Conservation (phyloP, 2,113 vertebrate species). For the Nycticryphes semicollaris region DNA sequence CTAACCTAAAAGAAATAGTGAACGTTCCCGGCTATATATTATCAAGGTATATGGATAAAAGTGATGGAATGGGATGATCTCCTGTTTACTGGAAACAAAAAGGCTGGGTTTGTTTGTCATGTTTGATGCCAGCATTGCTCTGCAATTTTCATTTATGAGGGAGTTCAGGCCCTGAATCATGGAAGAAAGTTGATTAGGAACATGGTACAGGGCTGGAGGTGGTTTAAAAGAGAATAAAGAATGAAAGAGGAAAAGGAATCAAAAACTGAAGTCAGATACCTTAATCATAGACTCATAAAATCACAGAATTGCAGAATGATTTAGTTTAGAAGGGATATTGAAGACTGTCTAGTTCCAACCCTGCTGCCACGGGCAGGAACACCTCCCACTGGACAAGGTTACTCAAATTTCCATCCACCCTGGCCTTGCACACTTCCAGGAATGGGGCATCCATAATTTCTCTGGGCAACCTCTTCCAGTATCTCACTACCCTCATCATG, state of each 20-base stretch:
- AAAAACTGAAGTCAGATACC: not conserved
- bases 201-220: not conserved
- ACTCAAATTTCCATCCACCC: not conserved
- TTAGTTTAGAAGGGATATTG: not conserved
- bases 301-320: not conserved
- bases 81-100: not conserved
- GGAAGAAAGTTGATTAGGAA: not conserved
- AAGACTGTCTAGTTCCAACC: not conserved
- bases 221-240: not conserved
- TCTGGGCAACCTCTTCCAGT: not conserved
- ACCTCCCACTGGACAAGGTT: not conserved
- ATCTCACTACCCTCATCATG: not conserved
- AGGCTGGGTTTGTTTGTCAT: not conserved
- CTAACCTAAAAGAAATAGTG: not conserved
- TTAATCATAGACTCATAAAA: not conserved
- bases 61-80: not conserved
- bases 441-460: not conserved
- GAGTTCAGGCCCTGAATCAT: not conserved
- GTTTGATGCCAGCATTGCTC: accelerated
- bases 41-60: not conserved
- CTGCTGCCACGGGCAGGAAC: not conserved
- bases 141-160: not conserved
- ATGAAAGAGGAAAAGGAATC: not conserved
- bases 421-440: not conserved
- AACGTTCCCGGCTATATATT: accelerated